Evolutionary conservation across 2,888 invertebrate species (phyloP).

Genomic region (Prionchulus punctatus): DNA sequence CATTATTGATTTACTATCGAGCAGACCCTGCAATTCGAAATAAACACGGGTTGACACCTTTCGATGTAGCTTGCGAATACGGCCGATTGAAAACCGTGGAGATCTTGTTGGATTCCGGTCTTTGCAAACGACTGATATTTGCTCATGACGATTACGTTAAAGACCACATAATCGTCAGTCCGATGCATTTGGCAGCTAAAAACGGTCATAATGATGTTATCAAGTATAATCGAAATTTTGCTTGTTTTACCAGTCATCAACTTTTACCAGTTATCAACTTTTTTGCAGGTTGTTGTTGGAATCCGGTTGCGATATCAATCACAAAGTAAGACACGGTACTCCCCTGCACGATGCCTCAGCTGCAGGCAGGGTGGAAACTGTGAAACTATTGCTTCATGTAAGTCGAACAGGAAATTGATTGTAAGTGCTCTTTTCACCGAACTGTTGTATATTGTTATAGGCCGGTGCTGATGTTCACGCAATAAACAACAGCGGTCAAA

Average conservation of each 20-base stretch:
- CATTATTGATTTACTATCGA: conserved; percentile 34
- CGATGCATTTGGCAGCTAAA: conserved; percentile 22
- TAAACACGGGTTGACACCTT: conserved; percentile 35
- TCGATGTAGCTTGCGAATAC: conserved; percentile 40
- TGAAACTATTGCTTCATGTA: too few relatives aligned
- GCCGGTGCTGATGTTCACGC: conserved; percentile 37
- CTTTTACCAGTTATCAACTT: too few relatives aligned
- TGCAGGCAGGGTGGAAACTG: too few relatives aligned
- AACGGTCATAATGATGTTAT: conserved; percentile 23
- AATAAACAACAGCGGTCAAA: conserved; percentile 37
- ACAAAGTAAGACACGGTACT: too few relatives aligned
- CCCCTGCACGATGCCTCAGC: too few relatives aligned
- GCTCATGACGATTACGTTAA: too few relatives aligned
- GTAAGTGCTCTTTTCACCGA: background rate
- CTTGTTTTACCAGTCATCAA: too few relatives aligned
- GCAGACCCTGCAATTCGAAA: conserved; percentile 35
- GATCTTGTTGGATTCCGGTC: background rate
- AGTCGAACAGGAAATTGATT: too few relatives aligned
- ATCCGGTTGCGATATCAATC: too few relatives aligned
- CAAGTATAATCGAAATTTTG: too few relatives aligned
- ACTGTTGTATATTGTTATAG: conserved; percentile 26
- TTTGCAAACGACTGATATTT: background rate
- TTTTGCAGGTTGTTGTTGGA: too few relatives aligned
- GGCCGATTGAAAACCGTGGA: conserved; percentile 24
- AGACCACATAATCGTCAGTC: background rate